Percentiles rank a stretch among this genome's conserved stretches.
Evolutionary conservation across 2,888 invertebrate species (phyloP).

Genomic region (Dendrolimus houi): DNA sequence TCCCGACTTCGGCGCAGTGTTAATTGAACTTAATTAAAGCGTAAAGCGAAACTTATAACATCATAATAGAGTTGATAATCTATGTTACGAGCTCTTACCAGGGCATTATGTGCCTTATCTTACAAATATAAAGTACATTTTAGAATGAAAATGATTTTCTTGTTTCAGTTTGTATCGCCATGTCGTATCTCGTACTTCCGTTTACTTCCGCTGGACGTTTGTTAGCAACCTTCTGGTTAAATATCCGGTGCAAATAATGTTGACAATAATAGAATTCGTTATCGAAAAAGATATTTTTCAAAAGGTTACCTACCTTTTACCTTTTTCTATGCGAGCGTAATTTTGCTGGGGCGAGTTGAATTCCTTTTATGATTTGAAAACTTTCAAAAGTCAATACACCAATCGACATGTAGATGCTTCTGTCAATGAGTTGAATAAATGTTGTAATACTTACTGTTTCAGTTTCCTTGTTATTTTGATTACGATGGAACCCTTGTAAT

Average conservation of each 20-base stretch:
- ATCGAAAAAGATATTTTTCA: background rate
- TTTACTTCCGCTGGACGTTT: slow-evolving; percentile 22
- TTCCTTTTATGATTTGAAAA: no score
- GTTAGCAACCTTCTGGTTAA: slow-evolving; percentile 25
- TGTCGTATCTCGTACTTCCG: slow-evolving; percentile 7
- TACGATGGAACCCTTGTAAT: no score
- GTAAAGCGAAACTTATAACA: slow-evolving; percentile 21
- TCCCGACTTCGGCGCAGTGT: slow-evolving; percentile 7
- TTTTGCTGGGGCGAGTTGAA: no score
- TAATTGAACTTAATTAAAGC: slow-evolving; percentile 24
- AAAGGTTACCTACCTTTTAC: background rate
- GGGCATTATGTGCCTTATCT: background rate
- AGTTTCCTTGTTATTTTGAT: no score
- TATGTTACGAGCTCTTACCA: background rate
- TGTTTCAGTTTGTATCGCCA: background rate
- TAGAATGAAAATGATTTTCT: background rate
- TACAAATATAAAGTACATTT: background rate
- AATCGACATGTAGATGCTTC: no score
- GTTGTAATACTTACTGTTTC: no score
- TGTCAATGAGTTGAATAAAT: no score
- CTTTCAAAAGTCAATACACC: no score
- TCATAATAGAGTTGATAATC: slow-evolving; percentile 7
- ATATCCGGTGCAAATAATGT: slow-evolving; percentile 25
- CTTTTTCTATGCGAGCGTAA: background rate
- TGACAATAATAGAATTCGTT: background rate